Base-by-base conservation (phyloP, 2,113 vertebrate species). In the Prietella phreatophila region DNA sequence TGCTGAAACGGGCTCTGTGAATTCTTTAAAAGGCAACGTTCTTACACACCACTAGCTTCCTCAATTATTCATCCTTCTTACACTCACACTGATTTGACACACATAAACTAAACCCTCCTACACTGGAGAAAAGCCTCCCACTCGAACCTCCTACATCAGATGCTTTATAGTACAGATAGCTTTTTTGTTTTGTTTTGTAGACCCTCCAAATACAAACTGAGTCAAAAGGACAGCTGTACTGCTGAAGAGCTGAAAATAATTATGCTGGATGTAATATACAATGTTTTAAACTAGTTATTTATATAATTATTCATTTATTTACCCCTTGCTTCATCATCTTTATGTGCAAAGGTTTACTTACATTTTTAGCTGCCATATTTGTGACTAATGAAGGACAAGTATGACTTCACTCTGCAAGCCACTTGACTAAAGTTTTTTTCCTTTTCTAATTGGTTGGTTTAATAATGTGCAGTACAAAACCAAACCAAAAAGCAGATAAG, bases 31-130 rank as follows among this genome's bases (percentile, higher is more conserved):
- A 91, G 61, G 36, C 11, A n/a, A 67, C 30, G 87, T 86, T 92
- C 90, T 91, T 91, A 88, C 89, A 90, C 88, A 89, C 92, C 88
- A 78, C 85, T 89, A 88, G 87, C 89, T 87, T 90, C 87, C 89
- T 92, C 88, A 93, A 91, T 93, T 92, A 94, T 92, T 90, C 90
- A 88, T 93, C 91, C 86, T 90, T 75, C 88, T 88, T 89, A 76
- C 85, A 88, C 86, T 42, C 87, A 87, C 82, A 85, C 82, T 84
- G 89, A 92, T 88, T 84, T 61, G 30, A 67, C 8, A 67, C 47
- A 60, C 22, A 50, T 58, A 7, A 47, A 84, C 42, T 19, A 63
- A 78, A 87, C 7, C 50, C 14, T 87, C 80, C 55, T 69, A 83
- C 69, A 33, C 10, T 60, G 4, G 27, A 78, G 75, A 85, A 61